Base-by-base conservation (phyloP, 2,888 invertebrate genomes). In the Brachyptera risi region DNA sequence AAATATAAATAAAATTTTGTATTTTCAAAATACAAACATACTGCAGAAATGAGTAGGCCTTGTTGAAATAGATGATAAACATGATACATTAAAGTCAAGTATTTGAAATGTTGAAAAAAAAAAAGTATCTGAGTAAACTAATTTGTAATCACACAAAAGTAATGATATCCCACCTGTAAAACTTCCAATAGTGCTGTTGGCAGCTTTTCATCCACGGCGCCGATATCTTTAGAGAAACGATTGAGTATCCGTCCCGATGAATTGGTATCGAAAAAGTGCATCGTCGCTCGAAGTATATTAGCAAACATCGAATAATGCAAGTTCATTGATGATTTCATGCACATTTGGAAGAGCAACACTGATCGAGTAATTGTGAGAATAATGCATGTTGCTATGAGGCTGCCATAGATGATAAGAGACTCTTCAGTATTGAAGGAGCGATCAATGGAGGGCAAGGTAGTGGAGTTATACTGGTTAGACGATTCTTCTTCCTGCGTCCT, bases 221-320 rank as follows among this genome's bases (percentile, higher is more conserved):
- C 78, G 13, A 78, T 72, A 67, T 80, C 80, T 68, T 79, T 80
- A 19, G 79, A 74, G 68, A 80, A 79, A 31, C 80, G 70, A 69
- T 79, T 80, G 58, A 80, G 69, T 59, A 80, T 73, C 19, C 79
- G 72, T 60, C 80, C 79, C 50, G 78, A 74, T 21, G 81, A 80
- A 68, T 81, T 81, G 17, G 71, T 72, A 65, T 80, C 80, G 69
- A 81, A 82, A 70, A 81, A 81, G 26, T 71, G 66, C 49, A 79
- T 74, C 1, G 80, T 78, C 0, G 83, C 77, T 64, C 85, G 79
- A 9, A 92, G 73, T 31, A 94, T 80, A 67, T 85, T 82, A 17
- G 81, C 76, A 72, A 91, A 90, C 86, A 90, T 88, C 11, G 68
- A 74, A 70, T 86, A 81, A 72, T 92, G 91, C 0, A 91, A 77